phyloP scores from a whole-genome alignment of 1,140 invertebrate species.

The Philotrypesis tridentata region DNA sequence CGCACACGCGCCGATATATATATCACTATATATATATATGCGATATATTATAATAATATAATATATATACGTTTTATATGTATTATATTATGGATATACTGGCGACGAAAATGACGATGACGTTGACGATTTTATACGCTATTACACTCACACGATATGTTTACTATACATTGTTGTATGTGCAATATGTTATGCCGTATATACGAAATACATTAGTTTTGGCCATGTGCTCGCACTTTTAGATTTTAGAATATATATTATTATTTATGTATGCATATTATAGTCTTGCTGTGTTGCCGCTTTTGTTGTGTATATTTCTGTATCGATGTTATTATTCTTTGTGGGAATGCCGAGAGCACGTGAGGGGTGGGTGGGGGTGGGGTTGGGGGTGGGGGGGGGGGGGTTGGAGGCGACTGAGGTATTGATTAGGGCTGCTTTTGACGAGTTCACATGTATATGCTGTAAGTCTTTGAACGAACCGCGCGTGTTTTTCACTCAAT shows the following conservation, averaged over 20 bases:
- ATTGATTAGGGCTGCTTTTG: neutral
- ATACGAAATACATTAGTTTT: too few relatives aligned
- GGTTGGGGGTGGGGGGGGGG: too few relatives aligned
- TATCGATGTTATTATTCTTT: neutral
- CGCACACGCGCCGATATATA: neutral
- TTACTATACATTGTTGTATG: too few relatives aligned
- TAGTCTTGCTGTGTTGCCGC: neutral
- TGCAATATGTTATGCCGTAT: too few relatives aligned
- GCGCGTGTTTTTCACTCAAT: neutral
- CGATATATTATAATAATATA: too few relatives aligned
- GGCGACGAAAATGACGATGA: too few relatives aligned
- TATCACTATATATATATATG: neutral
- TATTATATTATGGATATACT: too few relatives aligned
- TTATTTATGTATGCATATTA: neutral
- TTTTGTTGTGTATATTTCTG: neutral
- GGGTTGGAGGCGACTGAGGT: neutral
- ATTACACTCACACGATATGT: too few relatives aligned
- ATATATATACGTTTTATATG: too few relatives aligned
- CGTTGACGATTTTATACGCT: too few relatives aligned
- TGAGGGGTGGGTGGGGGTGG: neutral
- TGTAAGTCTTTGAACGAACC: neutral
- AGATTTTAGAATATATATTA: too few relatives aligned
- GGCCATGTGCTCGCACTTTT: too few relatives aligned
- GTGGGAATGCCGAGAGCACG: neutral
- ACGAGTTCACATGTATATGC: neutral